Evolutionary conservation across 2,113 vertebrate genomes (phyloP).

Genomic region (Canis aureus): DNA sequence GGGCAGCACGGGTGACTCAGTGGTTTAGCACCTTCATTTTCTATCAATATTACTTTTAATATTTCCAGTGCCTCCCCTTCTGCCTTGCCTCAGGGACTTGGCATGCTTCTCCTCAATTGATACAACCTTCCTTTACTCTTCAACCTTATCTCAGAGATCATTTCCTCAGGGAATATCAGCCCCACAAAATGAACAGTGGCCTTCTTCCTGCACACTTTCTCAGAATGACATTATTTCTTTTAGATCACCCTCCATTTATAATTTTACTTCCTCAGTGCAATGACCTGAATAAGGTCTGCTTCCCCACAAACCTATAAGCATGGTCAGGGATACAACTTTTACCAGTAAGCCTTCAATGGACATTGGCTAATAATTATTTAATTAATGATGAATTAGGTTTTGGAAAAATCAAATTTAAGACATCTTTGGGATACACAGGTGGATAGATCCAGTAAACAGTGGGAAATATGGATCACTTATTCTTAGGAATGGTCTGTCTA

Average conservation of each 20-base stretch:
- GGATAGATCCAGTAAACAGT: neutral
- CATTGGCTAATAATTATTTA: neutral
- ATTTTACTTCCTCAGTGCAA: neutral
- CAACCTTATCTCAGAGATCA: neutral
- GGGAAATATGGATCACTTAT: neutral
- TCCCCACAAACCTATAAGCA: neutral
- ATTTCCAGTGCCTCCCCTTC: neutral
- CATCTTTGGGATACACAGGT: neutral
- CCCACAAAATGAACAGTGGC: fast-evolving
- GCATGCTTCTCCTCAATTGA: neutral
- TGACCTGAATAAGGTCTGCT: neutral
- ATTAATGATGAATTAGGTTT: neutral
- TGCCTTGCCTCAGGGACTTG: neutral
- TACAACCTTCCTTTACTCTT: neutral
- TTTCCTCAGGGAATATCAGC: neutral
- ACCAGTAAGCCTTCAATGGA: neutral
- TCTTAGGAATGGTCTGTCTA: neutral
- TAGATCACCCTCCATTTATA: neutral
- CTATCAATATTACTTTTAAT: neutral
- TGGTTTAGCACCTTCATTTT: too few species aligned
- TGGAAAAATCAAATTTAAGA: neutral
- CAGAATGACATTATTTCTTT: neutral
- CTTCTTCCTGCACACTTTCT: neutral
- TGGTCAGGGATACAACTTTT: neutral
- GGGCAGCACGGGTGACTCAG: too few species aligned